A percentile compares a stretch with the other conserved stretches of the same genome.
phyloP scores from a whole-genome alignment of 2,888 invertebrate species.

The Panopea generosa region DNA sequence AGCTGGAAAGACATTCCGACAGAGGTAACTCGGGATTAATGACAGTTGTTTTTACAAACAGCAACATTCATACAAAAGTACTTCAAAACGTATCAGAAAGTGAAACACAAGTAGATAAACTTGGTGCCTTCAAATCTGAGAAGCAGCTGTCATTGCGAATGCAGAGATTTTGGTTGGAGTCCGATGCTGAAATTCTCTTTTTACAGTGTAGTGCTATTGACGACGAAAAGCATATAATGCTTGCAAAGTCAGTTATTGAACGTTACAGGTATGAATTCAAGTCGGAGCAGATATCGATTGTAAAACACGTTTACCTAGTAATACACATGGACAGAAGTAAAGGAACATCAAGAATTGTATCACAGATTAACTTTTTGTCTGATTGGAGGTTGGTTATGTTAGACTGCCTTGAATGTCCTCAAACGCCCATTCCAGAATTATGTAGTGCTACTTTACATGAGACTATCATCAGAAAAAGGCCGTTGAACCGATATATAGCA shows the following conservation, averaged over 20 bases:
- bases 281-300: neutral
- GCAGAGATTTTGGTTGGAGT: conserved; percentile 56
- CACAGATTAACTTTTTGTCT: conserved; percentile 64
- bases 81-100: neutral
- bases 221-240: conserved; percentile 63
- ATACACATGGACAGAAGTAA: conserved; percentile 40
- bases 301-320: conserved; percentile 48
- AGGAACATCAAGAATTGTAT: conserved; percentile 12
- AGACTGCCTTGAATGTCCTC: conserved; percentile 57
- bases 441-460: conserved; percentile 28
- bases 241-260: conserved; percentile 61
- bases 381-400: conserved; percentile 64
- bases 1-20: neutral
- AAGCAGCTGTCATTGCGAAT: conserved; percentile 58
- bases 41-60: conserved; percentile 62
- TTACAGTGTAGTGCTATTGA: conserved; percentile 62
- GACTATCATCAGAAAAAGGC: conserved; percentile 36
- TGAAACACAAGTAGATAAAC: conserved; percentile 54
- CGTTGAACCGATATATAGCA: conserved; percentile 37
- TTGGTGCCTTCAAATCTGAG: conserved; percentile 70
- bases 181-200: conserved; percentile 41
- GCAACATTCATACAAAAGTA: conserved; percentile 56
- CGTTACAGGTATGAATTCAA: conserved; percentile 24
- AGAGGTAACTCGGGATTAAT: conserved; percentile 7
- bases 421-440: conserved; percentile 30